Percentiles rank a stretch among this genome's conserved stretches.
Evolutionary conservation across 2,888 invertebrate genomes (phyloP).

Genomic region (Tachina grossa): DNA sequence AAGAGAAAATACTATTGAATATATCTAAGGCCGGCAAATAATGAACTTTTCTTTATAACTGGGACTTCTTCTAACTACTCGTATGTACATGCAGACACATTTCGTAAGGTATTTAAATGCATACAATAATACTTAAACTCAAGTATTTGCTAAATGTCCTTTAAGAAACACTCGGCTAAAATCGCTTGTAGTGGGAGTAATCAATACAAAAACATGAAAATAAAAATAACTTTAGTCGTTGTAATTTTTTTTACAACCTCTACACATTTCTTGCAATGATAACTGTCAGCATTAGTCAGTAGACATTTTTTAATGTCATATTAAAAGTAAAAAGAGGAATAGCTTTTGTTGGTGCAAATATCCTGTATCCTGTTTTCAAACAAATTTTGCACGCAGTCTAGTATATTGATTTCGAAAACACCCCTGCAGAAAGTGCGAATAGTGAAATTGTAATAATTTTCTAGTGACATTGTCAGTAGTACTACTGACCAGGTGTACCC

Average conservation of each 20-base stretch:
- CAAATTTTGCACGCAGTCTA: background rate
- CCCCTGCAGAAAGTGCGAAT: too few relatives aligned
- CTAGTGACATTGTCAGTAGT: too few relatives aligned
- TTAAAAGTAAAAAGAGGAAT: background rate
- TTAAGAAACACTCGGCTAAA: constrained; percentile 10
- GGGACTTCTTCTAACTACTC: background rate
- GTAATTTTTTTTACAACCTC: constrained; percentile 33
- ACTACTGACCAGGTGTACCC: too few relatives aligned
- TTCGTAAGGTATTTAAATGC: constrained; percentile 24
- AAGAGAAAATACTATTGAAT: constrained; percentile 3
- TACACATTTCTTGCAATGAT: constrained; percentile 21
- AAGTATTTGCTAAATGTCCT: constrained; percentile 55
- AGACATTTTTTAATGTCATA: constrained; percentile 19
- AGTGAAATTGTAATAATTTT: too few relatives aligned
- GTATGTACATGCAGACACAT: background rate
- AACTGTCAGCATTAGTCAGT: constrained; percentile 47
- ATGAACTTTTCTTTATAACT: background rate
- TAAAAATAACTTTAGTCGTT: constrained; percentile 6
- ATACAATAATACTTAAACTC: constrained; percentile 26
- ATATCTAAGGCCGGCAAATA: constrained; percentile 3
- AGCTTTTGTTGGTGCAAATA: constrained; percentile 5
- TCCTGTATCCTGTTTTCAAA: background rate
- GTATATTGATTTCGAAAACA: too few relatives aligned
- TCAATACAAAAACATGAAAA: background rate
- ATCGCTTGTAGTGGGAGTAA: constrained; percentile 19